Evolutionary conservation across 35 echinoderm and acorn worm genomes (phyloP).

Genomic region (Apostichopus californicus): DNA sequence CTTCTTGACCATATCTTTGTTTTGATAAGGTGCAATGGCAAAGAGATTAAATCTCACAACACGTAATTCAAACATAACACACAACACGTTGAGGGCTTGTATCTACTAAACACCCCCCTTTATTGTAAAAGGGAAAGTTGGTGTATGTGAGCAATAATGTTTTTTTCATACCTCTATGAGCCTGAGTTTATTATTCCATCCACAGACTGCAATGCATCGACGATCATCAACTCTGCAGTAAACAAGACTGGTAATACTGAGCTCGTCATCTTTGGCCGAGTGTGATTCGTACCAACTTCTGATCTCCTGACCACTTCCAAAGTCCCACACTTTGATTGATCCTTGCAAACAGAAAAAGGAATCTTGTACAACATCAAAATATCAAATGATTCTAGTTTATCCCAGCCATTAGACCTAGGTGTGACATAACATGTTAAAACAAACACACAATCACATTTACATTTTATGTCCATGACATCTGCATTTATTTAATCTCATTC

Average conservation of each 20-base stretch:
- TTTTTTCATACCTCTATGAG: slow-evolving; percentile 71
- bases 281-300: slow-evolving; percentile 60
- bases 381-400: no score
- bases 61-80: no score
- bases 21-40: no score
- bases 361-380: neutral
- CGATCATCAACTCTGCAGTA: slow-evolving; percentile 75
- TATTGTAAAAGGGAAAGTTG: neutral
- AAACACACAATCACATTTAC: no score
- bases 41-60: no score
- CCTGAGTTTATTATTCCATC: slow-evolving; percentile 95
- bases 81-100: no score
- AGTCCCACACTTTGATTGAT: slow-evolving; percentile 97
- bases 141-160: neutral
- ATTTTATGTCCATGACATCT: no score
- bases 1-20: no score
- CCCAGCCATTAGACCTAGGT: no score
- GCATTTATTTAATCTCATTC: no score
- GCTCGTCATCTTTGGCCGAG: slow-evolving; percentile 71
- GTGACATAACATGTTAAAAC: no score
- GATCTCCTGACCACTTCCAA: slow-evolving; percentile 97
- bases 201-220: slow-evolving; percentile 69
- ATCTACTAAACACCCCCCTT: no score
- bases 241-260: slow-evolving; percentile 68
- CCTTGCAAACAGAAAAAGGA: slow-evolving; percentile 48